Base-by-base conservation (phyloP, 2,888 invertebrate genomes). In the Harpagoxenus sublaevis region DNA sequence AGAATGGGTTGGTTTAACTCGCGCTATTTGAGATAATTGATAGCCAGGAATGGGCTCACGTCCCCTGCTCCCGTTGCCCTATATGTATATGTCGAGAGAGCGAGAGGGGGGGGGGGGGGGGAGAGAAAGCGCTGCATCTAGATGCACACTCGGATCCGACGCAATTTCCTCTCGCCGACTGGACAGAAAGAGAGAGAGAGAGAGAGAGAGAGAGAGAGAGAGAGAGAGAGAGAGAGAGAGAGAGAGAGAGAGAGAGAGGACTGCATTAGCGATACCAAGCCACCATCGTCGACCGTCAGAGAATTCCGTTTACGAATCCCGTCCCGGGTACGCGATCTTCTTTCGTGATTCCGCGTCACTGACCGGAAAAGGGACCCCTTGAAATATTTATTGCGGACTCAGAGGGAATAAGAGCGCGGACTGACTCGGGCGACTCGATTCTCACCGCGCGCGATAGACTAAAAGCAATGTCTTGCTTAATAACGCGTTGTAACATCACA, bases 1-100 rank as follows among this genome's bases (percentile, higher is more conserved):
- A 89, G 91, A 93, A 93, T 92, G 89, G 91, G 89, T 92, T 89
- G 91, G 91, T 90, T 93, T 91, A 92, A 93, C 91, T 92, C 92
- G 90, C 90, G 87, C 93, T 92, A 92, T 93, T 93, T 91, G 91
- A 93, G 92, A 93, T 93, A 93, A 93, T 93, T 93, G 92, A 93
- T 92, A 92, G 91, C 88, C 86, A 89, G 89, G 12, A 91, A 91
- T 92, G 90, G 91, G 85, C 87, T 90, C 86, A 15, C 62, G 85
- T 90, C 86, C 86, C 84, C 84, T 84, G 65, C 53, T 75, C 31
- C 55, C 10, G 84, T 82, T 88, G 84, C 35, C 68, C 74, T 78
- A 83, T 88, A 88, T 78, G 79, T 88, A 88, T 87, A 86, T 81
- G 4, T 45, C 28, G n/a, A 35, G 12, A 45, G 2, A 53, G 45